Percentiles rank a stretch among this genome's conserved stretches.
Evolutionary conservation across 2,797 vertebrate species (phyloP).

Genomic region (Thripadectes ignobilis): DNA sequence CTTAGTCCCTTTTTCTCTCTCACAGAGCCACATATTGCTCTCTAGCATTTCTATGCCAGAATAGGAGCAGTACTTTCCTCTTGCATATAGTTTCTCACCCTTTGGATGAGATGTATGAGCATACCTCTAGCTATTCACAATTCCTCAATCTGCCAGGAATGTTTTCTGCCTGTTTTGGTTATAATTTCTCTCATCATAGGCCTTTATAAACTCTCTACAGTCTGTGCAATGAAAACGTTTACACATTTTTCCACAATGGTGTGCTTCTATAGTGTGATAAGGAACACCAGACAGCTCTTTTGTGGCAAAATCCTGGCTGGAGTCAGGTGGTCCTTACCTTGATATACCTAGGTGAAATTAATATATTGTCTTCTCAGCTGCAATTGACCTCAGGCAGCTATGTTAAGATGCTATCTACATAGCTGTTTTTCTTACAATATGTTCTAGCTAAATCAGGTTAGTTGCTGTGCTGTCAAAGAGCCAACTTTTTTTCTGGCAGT

Average conservation of each 20-base stretch:
- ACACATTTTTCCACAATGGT: not conserved
- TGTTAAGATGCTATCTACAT: not conserved
- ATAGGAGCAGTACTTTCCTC: not conserved
- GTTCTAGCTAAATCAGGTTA: not conserved
- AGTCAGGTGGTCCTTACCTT: not conserved
- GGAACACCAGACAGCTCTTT: not conserved
- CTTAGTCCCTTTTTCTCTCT: not conserved
- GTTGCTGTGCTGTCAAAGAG: not conserved
- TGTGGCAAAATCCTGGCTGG: not conserved
- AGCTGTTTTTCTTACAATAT: not conserved
- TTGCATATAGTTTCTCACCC: not conserved
- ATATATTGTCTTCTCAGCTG: not conserved
- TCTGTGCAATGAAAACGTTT: not conserved
- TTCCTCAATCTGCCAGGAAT: not conserved
- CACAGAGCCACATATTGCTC: fast-evolving
- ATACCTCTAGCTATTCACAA: not conserved
- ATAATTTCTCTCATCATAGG: not conserved
- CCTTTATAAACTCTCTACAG: not conserved
- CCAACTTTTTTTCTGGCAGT: not conserved
- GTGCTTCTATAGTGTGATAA: not conserved
- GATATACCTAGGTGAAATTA: not conserved
- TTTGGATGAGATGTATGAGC: not conserved
- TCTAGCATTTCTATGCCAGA: not conserved
- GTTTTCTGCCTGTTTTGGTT: not conserved
- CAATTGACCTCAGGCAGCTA: not conserved